Conservation (phyloP, 2,113 vertebrate species). For the Zapornia atra region DNA sequence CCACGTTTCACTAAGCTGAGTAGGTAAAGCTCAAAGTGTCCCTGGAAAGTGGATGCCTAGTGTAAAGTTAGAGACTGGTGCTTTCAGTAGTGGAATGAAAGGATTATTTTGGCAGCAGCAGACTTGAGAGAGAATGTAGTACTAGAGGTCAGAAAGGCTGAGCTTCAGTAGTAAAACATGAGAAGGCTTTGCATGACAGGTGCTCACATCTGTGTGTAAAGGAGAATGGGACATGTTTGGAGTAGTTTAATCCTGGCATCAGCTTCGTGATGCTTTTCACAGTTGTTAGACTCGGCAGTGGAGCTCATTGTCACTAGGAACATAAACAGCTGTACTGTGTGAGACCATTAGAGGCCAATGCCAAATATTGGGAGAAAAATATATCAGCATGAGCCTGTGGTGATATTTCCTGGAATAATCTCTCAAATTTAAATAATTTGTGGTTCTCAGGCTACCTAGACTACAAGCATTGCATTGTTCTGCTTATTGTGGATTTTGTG, state of each 20-base stretch:
- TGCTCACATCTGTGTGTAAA: neutral
- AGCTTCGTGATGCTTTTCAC: neutral
- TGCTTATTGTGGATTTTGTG: neutral
- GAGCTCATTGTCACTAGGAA: neutral
- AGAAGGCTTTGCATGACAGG: neutral
- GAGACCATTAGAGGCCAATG: neutral
- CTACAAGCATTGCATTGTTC: neutral
- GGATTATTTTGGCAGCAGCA: neutral
- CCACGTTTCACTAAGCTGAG: neutral
- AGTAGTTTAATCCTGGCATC: conserved; percentile 7
- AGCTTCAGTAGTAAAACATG: neutral
- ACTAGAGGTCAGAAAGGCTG: neutral
- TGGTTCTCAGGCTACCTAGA: neutral
- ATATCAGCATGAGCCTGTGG: neutral
- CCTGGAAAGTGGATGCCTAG: neutral
- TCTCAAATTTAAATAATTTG: neutral
- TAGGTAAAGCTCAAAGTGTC: neutral
- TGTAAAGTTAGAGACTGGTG: neutral
- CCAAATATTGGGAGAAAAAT: neutral
- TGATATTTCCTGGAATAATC: neutral
- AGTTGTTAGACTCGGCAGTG: conserved; percentile 20
- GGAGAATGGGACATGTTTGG: neutral
- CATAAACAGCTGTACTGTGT: neutral
- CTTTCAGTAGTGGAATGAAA: neutral
- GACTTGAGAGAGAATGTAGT: neutral